Conservation (phyloP, 1,140 invertebrate genomes). For the Cherax quadricarinatus region DNA sequence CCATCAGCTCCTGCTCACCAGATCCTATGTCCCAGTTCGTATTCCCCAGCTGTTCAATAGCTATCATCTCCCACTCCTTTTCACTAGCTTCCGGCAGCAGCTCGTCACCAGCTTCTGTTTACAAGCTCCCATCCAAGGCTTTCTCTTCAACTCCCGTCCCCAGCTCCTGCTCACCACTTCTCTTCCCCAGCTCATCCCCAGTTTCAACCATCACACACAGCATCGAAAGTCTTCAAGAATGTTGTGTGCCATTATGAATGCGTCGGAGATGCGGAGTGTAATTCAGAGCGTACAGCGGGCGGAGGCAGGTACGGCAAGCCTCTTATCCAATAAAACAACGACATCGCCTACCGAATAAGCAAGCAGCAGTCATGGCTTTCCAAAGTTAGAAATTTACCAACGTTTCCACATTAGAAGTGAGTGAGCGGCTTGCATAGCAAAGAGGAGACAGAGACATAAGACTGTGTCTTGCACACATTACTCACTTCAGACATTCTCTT, state of each 20-base stretch:
- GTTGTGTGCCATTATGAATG: conserved; percentile 47
- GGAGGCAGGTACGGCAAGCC: conserved; percentile 29
- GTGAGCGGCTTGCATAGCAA: conserved; percentile 15
- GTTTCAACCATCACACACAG: background rate
- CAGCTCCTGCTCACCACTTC: too few species aligned
- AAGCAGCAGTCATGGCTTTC: conserved; percentile 42
- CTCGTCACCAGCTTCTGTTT: too few species aligned
- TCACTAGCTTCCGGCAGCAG: too few species aligned
- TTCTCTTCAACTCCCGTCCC: too few species aligned
- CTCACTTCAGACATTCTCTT: too few species aligned
- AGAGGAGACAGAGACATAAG: background rate
- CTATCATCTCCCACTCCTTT: too few species aligned
- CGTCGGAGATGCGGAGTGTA: conserved; percentile 20
- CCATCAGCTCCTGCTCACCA: too few species aligned
- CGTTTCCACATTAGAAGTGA: conserved; percentile 48
- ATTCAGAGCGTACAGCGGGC: conserved; percentile 38
- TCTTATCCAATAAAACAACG: conserved; percentile 59
- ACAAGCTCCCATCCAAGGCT: too few species aligned
- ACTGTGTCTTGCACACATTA: too few species aligned
- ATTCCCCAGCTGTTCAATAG: too few species aligned
- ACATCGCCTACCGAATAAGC: conserved; percentile 35
- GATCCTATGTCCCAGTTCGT: too few species aligned
- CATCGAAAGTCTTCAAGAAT: background rate
- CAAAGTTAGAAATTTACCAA: conserved; percentile 46
- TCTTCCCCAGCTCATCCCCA: too few species aligned